A percentile compares a stretch with the other conserved stretches of the same genome.
These are phyloP conservation scores for Anastrepha obliqua DNA, from an alignment of 1,140 invertebrate genomes.

Conservation along the genomic window DNA sequence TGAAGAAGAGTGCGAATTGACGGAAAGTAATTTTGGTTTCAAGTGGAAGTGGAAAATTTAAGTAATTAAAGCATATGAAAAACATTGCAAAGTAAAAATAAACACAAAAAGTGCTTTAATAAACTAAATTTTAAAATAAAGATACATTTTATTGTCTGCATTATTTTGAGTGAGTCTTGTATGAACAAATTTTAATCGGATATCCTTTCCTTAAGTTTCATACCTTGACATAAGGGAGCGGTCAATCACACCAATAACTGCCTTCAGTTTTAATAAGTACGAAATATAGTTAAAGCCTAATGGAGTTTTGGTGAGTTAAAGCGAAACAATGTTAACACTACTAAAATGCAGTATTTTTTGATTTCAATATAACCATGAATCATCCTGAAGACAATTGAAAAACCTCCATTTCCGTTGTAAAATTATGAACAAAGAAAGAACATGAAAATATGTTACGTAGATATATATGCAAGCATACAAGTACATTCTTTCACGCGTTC, in stretches of 20 bases:
- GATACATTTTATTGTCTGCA: neutral
- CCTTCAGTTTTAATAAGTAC: neutral
- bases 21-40: slow-evolving; percentile 10
- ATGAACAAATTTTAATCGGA: neutral
- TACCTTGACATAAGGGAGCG: neutral
- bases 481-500: too few species aligned
- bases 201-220: neutral
- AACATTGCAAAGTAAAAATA: neutral
- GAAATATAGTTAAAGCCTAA: neutral
- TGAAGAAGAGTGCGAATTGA: neutral
- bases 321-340: too few species aligned
- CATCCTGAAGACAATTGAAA: neutral
- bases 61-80: neutral
- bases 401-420: neutral
- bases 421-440: neutral
- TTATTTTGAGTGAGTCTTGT: neutral
- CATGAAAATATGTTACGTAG: neutral
- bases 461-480: too few species aligned
- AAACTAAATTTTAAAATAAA: neutral
- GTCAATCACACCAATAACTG: neutral
- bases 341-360: neutral
- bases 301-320: slow-evolving; percentile 18
- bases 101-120: neutral
- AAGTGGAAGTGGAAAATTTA: slow-evolving; percentile 3
- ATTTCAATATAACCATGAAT: neutral